Conservation (phyloP, 2,797 vertebrate genomes). For the Myripristis murdjan region DNA sequence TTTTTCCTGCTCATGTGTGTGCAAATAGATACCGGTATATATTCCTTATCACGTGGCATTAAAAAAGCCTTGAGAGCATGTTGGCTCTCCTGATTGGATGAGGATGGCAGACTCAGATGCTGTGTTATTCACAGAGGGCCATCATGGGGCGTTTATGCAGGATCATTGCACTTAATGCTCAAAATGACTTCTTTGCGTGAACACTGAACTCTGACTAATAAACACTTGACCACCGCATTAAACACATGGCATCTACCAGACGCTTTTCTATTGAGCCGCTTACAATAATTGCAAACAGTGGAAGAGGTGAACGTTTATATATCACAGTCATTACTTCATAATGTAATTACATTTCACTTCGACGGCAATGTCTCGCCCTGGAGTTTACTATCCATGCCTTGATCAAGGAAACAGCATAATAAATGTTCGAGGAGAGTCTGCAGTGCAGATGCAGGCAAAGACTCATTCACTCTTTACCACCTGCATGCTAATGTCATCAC, state of each 20-base stretch:
- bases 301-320: slow-evolving; percentile 12
- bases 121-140: no score
- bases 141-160: no score
- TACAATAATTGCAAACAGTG: background rate
- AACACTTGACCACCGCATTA: no score
- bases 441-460: no score
- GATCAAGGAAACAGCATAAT: background rate
- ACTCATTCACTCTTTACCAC: background rate
- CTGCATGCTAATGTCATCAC: background rate
- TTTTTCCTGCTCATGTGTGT: no score
- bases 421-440: background rate
- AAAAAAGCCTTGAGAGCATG: background rate
- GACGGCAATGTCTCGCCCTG: slow-evolving; percentile 1
- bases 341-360: background rate
- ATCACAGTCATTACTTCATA: slow-evolving; percentile 15
- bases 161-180: no score
- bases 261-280: background rate
- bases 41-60: background rate
- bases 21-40: background rate
- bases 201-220: no score
- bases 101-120: no score
- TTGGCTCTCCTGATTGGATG: no score
- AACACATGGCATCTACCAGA: no score
- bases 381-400: background rate
- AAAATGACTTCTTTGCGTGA: no score